Base-by-base conservation (phyloP, 2,113 vertebrate species). In the Gobius niger region DNA sequence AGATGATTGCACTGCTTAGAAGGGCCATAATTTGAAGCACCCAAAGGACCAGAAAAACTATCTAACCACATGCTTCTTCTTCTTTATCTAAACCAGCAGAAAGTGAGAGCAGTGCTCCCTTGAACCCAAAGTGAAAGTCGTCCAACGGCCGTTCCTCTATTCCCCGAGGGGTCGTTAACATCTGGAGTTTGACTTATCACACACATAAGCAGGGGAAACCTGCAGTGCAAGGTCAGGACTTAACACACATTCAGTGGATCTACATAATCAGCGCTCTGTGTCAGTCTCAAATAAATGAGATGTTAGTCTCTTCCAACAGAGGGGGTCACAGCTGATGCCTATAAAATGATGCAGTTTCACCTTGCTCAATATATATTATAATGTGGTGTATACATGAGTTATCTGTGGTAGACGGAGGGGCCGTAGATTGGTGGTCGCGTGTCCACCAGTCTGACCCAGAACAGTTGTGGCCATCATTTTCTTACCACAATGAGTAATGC, bases 211-310 rank as follows among this genome's bases (percentile, higher is more conserved):
- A 24, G 57, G 15, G 41, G 14, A 6, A 41, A 75, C 65, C 41
- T 72, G 13, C 63, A 54, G 47, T 16, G 47, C 51, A 82, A 80
- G 65, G 65, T 72, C 67, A 82, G 52, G 52, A 44, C 18, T 61
- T 2, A 51, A n/a, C 46, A 71, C 44, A 64, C 42, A 57, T 63
- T 54, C 54, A 59, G 44, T 19, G 60, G 72, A 70, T 68, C 24
- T 75, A 44, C 54, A 71, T 67, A 67, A 64, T 63, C 63, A 54
- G 2, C 9, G 44, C 53, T 76, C 57, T 10, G 44, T 0, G 9
- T 46, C 14, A 51, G 74, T 75, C 67, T 73, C 56, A 34, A 73
- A 44, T 0, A 77, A 85, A 87, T 57, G 64, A 66, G 63, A 53
- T 71, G 63, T 9, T 61, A 78, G 70, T 63, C 44, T 8, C 79